Base-by-base conservation (phyloP, 2,113 vertebrate genomes). In the Oreotrochilus melanogaster region DNA sequence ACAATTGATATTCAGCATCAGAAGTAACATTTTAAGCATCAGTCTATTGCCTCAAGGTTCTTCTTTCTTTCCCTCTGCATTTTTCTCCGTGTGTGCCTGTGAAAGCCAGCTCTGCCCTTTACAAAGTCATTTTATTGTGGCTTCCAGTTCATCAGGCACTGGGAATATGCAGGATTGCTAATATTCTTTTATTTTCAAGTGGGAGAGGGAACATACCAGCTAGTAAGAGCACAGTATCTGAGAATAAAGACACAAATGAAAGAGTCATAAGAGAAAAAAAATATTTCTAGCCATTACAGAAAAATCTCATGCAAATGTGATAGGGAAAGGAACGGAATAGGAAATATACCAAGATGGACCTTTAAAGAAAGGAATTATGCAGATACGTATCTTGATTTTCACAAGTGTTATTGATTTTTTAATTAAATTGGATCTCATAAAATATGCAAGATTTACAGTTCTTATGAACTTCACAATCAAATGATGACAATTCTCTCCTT, bases 201-300 rank as follows among this genome's bases (percentile, higher is more conserved):
- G 42, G 62, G 53, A 88, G 62, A 47, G 42, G 58, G 61, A 84
- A 54, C 39, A 35, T 75, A 4, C 53, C 18, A 53, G 45, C 35
- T 92, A 93, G 51, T 92, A 89, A 61, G 60, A 74, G 57, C 64
- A 81, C 37, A 9, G 30, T 57, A 83, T 78, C 85, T 70, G 67
- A 95, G 58, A 73, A 73, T 61, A 81, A 92, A 35, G 62, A 86
- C 39, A 78, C 21, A 97, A 92, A 84, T 75, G 30, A 72, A 86
- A 69, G 64, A 69, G 64, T 66, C 89, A 61, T 86, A 56, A 72
- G 53, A 64, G 53, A 70, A 92, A 89, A 89, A 93, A 76, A 61
- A 2, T 53, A 70, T 73, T 82, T 92, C 51, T 72, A 73, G n/a
- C 27, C 14, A 31, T 79, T 78, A 78, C 53, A 73, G 72, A 61